Conservation (phyloP, 2,113 vertebrate genomes). For the Lasiurus cinereus region DNA sequence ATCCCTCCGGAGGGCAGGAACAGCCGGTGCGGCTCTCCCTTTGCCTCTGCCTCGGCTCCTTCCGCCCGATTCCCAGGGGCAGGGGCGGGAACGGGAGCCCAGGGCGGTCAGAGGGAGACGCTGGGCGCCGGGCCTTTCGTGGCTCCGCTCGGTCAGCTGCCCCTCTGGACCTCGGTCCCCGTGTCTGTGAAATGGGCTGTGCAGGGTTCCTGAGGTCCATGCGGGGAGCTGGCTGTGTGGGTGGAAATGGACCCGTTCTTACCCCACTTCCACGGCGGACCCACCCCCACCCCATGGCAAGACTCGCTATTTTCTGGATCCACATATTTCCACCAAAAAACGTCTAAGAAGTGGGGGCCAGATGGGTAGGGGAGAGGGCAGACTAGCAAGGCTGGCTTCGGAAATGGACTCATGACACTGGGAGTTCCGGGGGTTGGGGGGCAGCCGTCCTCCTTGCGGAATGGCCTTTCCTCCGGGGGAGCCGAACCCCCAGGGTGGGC, state of each 20-base stretch:
- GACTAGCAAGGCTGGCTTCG: neutral
- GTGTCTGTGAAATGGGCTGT: neutral
- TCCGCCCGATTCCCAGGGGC: neutral
- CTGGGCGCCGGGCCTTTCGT: rapidly evolving
- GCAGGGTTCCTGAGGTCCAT: rapidly evolving
- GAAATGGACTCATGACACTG: neutral
- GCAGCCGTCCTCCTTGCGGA: no score
- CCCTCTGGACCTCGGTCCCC: rapidly evolving
- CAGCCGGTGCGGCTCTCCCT: neutral
- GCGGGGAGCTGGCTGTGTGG: neutral
- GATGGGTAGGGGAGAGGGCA: neutral
- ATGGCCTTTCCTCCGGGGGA: no score
- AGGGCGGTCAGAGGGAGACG: rapidly evolving
- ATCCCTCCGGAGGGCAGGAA: neutral
- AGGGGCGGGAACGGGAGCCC: neutral
- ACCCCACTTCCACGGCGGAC: no score
- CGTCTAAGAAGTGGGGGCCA: neutral
- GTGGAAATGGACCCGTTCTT: neutral
- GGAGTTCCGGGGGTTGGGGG: neutral
- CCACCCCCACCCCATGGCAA: no score
- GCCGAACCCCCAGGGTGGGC: no score
- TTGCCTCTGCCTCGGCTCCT: neutral
- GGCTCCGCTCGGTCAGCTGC: neutral
- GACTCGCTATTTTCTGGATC: neutral
- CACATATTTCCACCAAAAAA: neutral